Percentiles rank a stretch among this genome's conserved stretches.
Evolutionary conservation across 2,113 vertebrate species (phyloP).

Genomic region (Salminus brasiliensis): DNA sequence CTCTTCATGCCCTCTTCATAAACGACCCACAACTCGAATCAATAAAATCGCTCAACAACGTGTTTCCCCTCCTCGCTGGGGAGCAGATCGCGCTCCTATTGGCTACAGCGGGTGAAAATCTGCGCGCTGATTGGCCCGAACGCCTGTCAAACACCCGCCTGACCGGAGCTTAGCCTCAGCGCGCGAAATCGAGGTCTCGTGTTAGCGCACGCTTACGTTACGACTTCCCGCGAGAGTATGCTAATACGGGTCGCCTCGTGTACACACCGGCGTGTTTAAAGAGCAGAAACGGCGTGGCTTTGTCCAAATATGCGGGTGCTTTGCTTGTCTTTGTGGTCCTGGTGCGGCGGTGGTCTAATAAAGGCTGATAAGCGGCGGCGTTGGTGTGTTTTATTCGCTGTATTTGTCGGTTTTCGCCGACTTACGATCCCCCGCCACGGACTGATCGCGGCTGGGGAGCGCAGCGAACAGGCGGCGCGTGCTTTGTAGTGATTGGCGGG

Average conservation of each 20-base stretch:
- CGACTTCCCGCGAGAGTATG: slow-evolving; percentile 70
- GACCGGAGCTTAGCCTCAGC: slow-evolving; percentile 75
- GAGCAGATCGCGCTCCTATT: slow-evolving; percentile 47
- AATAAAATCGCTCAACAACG: slow-evolving; percentile 80
- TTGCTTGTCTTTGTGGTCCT: not conserved
- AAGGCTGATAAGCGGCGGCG: no score
- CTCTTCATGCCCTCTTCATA: not conserved
- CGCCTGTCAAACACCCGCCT: slow-evolving; percentile 53
- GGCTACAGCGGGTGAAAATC: not conserved
- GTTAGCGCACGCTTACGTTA: slow-evolving; percentile 58
- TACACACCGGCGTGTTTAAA: not conserved
- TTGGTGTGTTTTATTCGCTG: not conserved
- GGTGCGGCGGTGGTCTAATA: not conserved
- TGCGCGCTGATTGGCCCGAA: slow-evolving; percentile 47
- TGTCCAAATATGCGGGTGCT: no score
- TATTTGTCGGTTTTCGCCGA: not conserved
- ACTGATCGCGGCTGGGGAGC: not conserved
- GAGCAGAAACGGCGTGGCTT: slow-evolving; percentile 1
- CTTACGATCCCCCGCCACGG: not conserved
- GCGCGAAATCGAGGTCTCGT: slow-evolving; percentile 81
- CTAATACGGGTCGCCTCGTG: not conserved
- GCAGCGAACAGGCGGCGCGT: not conserved
- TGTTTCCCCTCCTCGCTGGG: slow-evolving; percentile 68
- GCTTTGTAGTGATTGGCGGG: slow-evolving; percentile 43
- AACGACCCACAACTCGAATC: slow-evolving; percentile 60